Percentiles rank a stretch among this genome's conserved stretches.
Evolutionary conservation across 2,797 vertebrate species (phyloP).

Genomic region (Botia almorhae): DNA sequence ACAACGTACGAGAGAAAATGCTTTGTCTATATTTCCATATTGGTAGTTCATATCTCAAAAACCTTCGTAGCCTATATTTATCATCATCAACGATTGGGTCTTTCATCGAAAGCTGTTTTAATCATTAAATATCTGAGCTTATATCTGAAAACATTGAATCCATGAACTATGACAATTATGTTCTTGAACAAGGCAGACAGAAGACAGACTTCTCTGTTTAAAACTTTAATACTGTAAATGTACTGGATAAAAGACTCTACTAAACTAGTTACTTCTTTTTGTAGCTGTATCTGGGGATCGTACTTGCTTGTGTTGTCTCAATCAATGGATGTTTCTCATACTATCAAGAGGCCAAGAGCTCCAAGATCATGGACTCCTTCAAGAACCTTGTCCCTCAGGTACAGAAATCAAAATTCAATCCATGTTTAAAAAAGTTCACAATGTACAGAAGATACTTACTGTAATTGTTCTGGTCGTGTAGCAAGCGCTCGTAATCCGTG

Average conservation of each 20-base stretch:
- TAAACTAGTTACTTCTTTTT: neutral
- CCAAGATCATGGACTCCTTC: conserved; percentile 98
- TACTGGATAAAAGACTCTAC: neutral
- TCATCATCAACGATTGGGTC: neutral
- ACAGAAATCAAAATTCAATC: neutral
- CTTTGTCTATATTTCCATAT: neutral
- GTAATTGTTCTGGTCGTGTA: conserved; percentile 53
- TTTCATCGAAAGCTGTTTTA: neutral
- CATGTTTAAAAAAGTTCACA: neutral
- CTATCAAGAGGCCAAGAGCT: conserved; percentile 97
- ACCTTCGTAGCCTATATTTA: neutral
- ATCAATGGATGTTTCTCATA: conserved; percentile 98
- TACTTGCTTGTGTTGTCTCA: conserved; percentile 92
- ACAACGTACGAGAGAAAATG: conserved; percentile 79
- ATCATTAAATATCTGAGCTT: neutral
- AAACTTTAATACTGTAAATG: neutral
- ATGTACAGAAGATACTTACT: neutral
- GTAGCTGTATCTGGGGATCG: conserved; percentile 91
- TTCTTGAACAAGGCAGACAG: neutral
- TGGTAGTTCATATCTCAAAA: neutral
- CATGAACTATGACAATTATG: neutral
- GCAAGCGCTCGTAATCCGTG: conserved; percentile 91
- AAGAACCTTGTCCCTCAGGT: conserved; percentile 98
- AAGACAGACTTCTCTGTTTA: neutral
- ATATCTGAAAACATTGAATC: neutral